These are phyloP conservation scores for Leptopilina myrica DNA, from an alignment of 2,888 invertebrate genomes.

Conservation along the genomic window DNA sequence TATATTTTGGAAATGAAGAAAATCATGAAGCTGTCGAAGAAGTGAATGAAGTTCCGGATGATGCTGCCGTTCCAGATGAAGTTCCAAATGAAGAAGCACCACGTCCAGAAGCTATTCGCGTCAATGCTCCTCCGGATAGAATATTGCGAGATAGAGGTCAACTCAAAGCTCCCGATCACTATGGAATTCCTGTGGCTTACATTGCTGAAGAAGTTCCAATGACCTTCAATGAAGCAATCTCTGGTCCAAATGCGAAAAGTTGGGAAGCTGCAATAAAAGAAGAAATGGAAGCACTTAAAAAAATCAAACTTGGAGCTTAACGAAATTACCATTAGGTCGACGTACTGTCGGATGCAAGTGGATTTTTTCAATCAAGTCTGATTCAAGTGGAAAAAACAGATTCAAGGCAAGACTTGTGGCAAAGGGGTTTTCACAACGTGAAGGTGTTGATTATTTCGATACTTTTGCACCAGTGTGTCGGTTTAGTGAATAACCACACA, in stretches of 20 bases:
- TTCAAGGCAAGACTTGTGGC: constrained; percentile 41
- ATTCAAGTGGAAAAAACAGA: neutral
- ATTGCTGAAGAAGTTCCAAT: neutral
- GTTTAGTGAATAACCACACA: neutral
- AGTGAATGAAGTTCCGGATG: too few relatives aligned
- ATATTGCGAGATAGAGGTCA: neutral
- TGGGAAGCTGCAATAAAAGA: neutral
- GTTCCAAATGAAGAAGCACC: too few relatives aligned
- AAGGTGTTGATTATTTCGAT: constrained; percentile 42
- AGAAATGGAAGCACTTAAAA: constrained; percentile 28
- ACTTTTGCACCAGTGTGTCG: constrained; percentile 32
- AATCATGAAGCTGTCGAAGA: too few relatives aligned
- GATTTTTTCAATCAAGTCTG: constrained; percentile 31
- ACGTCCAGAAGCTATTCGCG: too few relatives aligned
- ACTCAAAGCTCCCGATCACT: constrained; percentile 8
- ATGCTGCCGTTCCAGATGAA: too few relatives aligned
- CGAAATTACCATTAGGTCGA: constrained; percentile 26
- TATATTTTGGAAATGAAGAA: too few relatives aligned
- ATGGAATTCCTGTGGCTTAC: constrained; percentile 18
- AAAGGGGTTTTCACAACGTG: constrained; percentile 40
- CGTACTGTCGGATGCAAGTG: constrained; percentile 34
- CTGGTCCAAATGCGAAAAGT: too few relatives aligned
- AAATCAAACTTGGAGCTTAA: constrained; percentile 27
- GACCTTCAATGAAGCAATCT: too few relatives aligned
- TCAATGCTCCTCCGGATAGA: neutral